Conservation (phyloP, 2,113 vertebrate species). For the Cyanocitta stelleri region DNA sequence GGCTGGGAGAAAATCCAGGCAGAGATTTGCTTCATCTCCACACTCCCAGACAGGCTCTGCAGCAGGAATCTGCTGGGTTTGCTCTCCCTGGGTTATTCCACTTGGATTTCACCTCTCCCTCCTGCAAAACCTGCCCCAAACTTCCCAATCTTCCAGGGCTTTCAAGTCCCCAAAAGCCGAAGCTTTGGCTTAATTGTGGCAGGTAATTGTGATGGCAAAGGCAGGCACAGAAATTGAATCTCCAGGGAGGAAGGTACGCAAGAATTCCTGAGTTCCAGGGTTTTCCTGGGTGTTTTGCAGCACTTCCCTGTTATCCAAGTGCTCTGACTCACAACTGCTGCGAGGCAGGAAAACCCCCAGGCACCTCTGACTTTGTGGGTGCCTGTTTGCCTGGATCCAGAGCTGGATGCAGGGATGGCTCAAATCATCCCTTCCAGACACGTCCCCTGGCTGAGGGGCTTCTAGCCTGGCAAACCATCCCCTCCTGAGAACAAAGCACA, state of each 20-base stretch:
- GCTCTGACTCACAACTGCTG: not conserved
- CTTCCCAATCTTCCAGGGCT: not conserved
- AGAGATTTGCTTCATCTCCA: not conserved
- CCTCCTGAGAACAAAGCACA: not conserved
- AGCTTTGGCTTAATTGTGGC: not conserved
- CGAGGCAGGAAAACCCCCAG: not conserved
- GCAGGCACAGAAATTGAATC: fast-evolving
- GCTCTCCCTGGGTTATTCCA: not conserved
- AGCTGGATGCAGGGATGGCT: not conserved
- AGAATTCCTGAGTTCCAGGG: not conserved
- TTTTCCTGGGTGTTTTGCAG: not conserved
- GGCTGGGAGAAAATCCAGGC: not conserved
- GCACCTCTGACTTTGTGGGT: not conserved
- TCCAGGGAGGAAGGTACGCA: not conserved
- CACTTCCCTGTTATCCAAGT: not conserved
- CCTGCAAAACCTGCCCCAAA: not conserved
- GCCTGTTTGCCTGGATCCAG: not conserved
- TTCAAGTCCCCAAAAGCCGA: not conserved
- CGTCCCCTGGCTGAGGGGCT: not conserved
- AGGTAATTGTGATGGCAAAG: not conserved
- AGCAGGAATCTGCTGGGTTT: not conserved
- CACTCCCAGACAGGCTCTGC: not conserved
- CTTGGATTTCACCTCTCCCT: not conserved
- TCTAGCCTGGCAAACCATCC: not conserved
- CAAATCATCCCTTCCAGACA: not conserved